Evolutionary conservation across 2,113 vertebrate genomes (phyloP).

Genomic region (Sebastes schlegelii): DNA sequence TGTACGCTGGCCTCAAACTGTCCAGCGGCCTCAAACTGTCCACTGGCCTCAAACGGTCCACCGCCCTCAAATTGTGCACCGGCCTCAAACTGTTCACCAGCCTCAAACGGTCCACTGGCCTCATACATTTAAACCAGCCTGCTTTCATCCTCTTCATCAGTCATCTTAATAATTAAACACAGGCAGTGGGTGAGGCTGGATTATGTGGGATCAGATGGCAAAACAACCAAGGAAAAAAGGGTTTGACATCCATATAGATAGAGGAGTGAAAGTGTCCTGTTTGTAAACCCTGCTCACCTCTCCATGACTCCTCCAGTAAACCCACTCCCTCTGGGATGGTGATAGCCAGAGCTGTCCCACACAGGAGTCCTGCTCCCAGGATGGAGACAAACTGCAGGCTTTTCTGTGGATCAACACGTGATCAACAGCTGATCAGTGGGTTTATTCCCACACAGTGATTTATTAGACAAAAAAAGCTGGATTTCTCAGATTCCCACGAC

Average conservation of each 20-base stretch:
- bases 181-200: not conserved
- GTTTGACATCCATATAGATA: not conserved
- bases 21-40: too few species aligned
- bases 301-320: slow-evolving; percentile 72
- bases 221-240: not conserved
- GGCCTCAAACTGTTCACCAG: too few species aligned
- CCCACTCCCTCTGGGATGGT: slow-evolving; percentile 84
- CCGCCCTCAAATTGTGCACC: too few species aligned
- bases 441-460: too few species aligned
- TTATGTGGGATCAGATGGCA: slow-evolving; percentile 9
- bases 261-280: too few species aligned
- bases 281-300: slow-evolving; percentile 46
- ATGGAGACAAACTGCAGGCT: slow-evolving; percentile 83
- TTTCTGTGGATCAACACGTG: slow-evolving; percentile 61
- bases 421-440: slow-evolving; percentile 30
- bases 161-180: slow-evolving; percentile 21
- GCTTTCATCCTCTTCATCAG: slow-evolving; percentile 44
- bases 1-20: too few species aligned
- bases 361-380: slow-evolving; percentile 83
- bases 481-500: not conserved
- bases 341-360: slow-evolving; percentile 79
- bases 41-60: too few species aligned
- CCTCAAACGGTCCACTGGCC: too few species aligned
- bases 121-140: too few species aligned
- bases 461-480: not conserved